Evolutionary conservation across 2,888 invertebrate genomes (phyloP).

Genomic region (Zhuqinia jingwanae): DNA sequence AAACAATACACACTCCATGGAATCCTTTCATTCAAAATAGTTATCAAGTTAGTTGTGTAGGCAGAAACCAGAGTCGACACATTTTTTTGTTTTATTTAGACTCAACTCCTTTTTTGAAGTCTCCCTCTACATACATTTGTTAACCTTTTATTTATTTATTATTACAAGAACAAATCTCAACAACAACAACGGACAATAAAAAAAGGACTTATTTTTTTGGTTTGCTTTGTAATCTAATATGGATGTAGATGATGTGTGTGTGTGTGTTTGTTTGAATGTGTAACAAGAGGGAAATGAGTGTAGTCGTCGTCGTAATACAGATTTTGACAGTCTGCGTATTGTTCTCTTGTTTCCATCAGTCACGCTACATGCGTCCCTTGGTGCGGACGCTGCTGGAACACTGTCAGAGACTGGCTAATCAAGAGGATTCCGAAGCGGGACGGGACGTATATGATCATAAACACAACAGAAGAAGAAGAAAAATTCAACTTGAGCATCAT

Average conservation of each 20-base stretch:
- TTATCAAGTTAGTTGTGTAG: too few relatives aligned
- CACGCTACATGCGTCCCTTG: constrained; percentile 66
- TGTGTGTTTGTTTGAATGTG: constrained; percentile 25
- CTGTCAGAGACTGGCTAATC: constrained; percentile 41
- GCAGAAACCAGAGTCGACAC: background rate
- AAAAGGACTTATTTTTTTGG: constrained; percentile 1
- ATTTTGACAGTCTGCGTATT: constrained; percentile 52
- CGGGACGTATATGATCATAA: constrained; percentile 8
- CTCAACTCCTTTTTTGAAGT: too few relatives aligned
- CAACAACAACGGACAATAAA: background rate
- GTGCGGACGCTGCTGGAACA: constrained; percentile 54
- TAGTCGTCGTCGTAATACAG: constrained; percentile 22
- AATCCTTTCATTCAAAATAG: background rate
- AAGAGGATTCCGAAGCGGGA: constrained; percentile 58
- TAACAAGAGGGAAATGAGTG: background rate
- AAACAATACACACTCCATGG: background rate
- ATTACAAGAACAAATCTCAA: too few relatives aligned
- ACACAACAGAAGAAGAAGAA: too few relatives aligned
- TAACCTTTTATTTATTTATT: too few relatives aligned
- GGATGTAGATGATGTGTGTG: background rate
- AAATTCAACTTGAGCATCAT: constrained; percentile 34
- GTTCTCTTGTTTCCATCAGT: constrained; percentile 60
- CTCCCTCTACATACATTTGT: too few relatives aligned
- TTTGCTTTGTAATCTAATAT: constrained; percentile 1
- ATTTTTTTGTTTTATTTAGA: background rate